phyloP scores from a whole-genome alignment of 2,888 invertebrate genomes.

The Mystacides longicornis region DNA sequence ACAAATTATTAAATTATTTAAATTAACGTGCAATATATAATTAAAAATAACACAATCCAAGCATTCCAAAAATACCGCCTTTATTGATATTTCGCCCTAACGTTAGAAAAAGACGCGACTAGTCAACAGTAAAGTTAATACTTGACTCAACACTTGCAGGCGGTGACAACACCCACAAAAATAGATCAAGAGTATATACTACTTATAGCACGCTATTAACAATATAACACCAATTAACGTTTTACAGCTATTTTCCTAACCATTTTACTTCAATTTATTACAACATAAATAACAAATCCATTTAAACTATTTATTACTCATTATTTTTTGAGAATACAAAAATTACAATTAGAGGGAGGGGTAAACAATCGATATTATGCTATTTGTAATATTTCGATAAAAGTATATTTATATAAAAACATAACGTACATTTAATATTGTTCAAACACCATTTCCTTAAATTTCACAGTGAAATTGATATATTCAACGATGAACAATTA shows the following conservation, averaged over 20 bases:
- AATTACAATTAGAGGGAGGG: constrained; percentile 17
- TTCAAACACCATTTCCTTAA: constrained; percentile 17
- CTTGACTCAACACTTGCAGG: constrained; percentile 19
- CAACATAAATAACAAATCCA: no score
- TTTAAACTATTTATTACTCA: not conserved
- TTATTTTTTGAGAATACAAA: not conserved
- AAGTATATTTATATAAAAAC: not conserved
- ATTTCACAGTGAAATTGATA: not conserved
- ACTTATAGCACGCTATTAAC: no score
- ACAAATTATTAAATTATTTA: no score
- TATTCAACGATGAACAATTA: not conserved
- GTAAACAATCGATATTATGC: constrained; percentile 21
- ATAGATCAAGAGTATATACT: constrained; percentile 34
- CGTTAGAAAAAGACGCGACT: no score
- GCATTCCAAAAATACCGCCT: no score
- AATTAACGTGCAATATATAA: no score
- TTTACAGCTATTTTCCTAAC: no score
- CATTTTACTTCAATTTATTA: no score
- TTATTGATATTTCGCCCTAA: no score
- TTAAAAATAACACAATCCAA: no score
- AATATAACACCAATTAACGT: not conserved
- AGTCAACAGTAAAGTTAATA: no score
- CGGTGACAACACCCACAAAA: constrained; percentile 55
- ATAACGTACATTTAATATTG: not conserved
- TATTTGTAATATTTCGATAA: not conserved